These are phyloP conservation scores for Heliconius congener DNA, from an alignment of 1,140 invertebrate genomes.

Conservation along the genomic window DNA sequence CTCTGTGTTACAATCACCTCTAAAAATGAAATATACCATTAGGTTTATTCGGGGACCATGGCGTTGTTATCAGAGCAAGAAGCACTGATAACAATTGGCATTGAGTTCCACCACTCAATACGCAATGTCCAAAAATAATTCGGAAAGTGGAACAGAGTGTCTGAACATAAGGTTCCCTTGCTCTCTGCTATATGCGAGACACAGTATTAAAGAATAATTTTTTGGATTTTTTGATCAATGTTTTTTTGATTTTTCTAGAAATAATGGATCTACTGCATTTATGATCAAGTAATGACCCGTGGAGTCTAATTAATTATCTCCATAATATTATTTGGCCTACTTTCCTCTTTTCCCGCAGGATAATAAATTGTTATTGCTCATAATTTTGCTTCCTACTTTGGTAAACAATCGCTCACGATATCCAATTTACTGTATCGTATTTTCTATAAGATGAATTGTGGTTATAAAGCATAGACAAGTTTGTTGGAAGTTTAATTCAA, in stretches of 20 bases:
- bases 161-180: too few relatives aligned
- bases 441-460: neutral
- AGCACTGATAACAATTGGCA: too few relatives aligned
- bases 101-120: too few relatives aligned
- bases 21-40: too few relatives aligned
- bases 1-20: too few relatives aligned
- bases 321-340: slow-evolving; percentile 13
- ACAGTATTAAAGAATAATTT: neutral
- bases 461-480: neutral
- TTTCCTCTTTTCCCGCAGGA: slow-evolving; percentile 2
- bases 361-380: slow-evolving; percentile 28
- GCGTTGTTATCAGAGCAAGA: too few relatives aligned
- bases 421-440: slow-evolving; percentile 29
- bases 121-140: too few relatives aligned
- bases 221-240: neutral
- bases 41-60: too few relatives aligned
- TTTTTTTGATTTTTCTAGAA: neutral
- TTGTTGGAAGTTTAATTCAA: neutral
- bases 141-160: too few relatives aligned
- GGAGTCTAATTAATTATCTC: slow-evolving; percentile 7
- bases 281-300: slow-evolving; percentile 1
- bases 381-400: slow-evolving; percentile 31
- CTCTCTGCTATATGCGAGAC: too few relatives aligned
- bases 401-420: slow-evolving; percentile 32
- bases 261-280: neutral